Conservation (phyloP, 2,888 invertebrate species). For the Villa cingulata region DNA sequence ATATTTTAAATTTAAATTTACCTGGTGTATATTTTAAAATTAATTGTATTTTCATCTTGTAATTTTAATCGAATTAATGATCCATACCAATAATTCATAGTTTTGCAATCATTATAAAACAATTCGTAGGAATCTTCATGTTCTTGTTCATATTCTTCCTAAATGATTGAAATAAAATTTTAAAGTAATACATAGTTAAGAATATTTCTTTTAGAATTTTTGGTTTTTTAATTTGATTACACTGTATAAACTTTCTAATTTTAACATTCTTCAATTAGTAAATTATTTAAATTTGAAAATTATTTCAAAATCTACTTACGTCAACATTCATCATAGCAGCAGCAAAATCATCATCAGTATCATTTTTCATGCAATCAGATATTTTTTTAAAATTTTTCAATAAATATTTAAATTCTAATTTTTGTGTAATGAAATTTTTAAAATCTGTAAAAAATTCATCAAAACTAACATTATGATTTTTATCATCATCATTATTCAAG, state of each 20-base stretch:
- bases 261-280: too few species aligned
- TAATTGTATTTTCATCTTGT: neutral
- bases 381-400: neutral
- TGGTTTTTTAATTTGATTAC: too few species aligned
- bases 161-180: too few species aligned
- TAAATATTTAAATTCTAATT: slow-evolving; percentile 8
- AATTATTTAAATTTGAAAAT: too few species aligned
- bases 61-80: slow-evolving; percentile 2
- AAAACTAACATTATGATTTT: neutral
- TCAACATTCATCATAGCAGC: slow-evolving; percentile 4
- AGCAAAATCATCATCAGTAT: too few species aligned
- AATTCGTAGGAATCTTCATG: neutral
- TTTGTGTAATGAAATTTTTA: slow-evolving; percentile 3
- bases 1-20: neutral
- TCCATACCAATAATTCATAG: slow-evolving; percentile 2
- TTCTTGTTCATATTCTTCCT: too few species aligned
- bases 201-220: too few species aligned
- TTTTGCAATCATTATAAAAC: neutral
- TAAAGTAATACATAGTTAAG: too few species aligned
- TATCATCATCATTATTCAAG: neutral
- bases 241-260: too few species aligned
- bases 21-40: slow-evolving; percentile 10
- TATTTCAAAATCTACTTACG: slow-evolving; percentile 8
- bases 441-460: slow-evolving; percentile 2
- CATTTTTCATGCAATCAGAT: neutral